Conservation (phyloP, 2,113 vertebrate genomes). For the Campylomormyrus tamandua region DNA sequence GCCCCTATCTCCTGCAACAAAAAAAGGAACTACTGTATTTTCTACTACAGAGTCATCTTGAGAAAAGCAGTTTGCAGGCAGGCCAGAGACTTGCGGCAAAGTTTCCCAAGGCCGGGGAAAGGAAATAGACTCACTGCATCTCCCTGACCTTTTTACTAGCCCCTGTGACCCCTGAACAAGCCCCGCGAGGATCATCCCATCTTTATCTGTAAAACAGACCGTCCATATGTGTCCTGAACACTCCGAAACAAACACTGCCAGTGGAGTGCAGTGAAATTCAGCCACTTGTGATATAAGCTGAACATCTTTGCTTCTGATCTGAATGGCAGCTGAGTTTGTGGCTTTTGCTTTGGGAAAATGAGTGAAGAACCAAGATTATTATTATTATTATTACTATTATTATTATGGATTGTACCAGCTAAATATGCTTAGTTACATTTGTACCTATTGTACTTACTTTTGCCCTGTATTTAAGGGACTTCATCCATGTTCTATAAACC, state of each 20-base stretch:
- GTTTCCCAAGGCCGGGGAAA: slow-evolving; percentile 68
- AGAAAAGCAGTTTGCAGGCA: slow-evolving; percentile 45
- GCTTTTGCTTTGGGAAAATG: background rate
- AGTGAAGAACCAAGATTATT: background rate
- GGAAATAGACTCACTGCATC: slow-evolving; percentile 68
- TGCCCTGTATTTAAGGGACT: background rate
- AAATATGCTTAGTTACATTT: background rate
- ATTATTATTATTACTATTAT: background rate
- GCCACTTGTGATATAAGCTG: slow-evolving; percentile 44
- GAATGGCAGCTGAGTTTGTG: slow-evolving; percentile 40
- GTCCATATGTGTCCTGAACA: slow-evolving; percentile 52
- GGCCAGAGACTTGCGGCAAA: slow-evolving; percentile 55
- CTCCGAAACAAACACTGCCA: slow-evolving; percentile 50
- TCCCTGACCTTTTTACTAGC: slow-evolving; percentile 59
- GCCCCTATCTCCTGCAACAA: slow-evolving; percentile 2
- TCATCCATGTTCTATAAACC: background rate
- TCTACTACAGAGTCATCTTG: slow-evolving; percentile 40
- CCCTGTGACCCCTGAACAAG: slow-evolving; percentile 57
- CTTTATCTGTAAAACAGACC: slow-evolving; percentile 70
- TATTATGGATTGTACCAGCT: background rate
- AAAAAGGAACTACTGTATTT: slow-evolving; percentile 42
- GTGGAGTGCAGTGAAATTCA: slow-evolving; percentile 52
- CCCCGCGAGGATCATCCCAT: slow-evolving; percentile 57
- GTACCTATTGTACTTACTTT: background rate
- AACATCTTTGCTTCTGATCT: slow-evolving; percentile 39